Evolutionary conservation across 2,888 invertebrate genomes (phyloP).

Genomic region (Heteromyza rotundicornis): DNA sequence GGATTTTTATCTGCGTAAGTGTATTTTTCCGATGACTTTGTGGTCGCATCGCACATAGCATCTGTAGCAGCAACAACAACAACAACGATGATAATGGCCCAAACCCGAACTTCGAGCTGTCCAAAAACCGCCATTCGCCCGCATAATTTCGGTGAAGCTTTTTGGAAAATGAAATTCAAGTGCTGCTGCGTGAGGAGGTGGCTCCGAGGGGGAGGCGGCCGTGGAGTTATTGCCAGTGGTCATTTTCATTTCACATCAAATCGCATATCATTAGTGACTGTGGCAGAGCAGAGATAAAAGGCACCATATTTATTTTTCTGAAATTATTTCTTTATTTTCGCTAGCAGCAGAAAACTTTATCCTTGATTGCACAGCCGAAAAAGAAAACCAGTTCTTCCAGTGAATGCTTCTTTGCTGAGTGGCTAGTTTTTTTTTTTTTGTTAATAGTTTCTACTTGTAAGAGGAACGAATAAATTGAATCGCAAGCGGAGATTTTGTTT

Average conservation of each 20-base stretch:
- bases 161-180: conserved; percentile 60
- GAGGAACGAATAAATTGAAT: too few relatives aligned
- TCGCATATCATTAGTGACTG: conserved; percentile 46
- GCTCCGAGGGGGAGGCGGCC: background rate
- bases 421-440: too few relatives aligned
- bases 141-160: conserved; percentile 58
- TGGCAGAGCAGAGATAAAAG: conserved; percentile 9
- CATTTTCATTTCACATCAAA: conserved; percentile 50
- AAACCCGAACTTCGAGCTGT: background rate
- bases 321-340: conserved; percentile 35
- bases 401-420: too few relatives aligned
- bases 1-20: conserved; percentile 46
- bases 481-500: too few relatives aligned
- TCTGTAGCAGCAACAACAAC: background rate
- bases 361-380: too few relatives aligned
- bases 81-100: background rate
- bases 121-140: conserved; percentile 48
- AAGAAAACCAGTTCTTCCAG: too few relatives aligned
- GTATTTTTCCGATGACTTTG: conserved; percentile 4
- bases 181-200: conserved; percentile 31
- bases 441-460: too few relatives aligned
- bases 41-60: background rate
- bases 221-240: conserved; percentile 26
- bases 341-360: too few relatives aligned
- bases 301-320: background rate